phyloP scores from a whole-genome alignment of 2,888 invertebrate species.

The Horisme vitalbata region DNA sequence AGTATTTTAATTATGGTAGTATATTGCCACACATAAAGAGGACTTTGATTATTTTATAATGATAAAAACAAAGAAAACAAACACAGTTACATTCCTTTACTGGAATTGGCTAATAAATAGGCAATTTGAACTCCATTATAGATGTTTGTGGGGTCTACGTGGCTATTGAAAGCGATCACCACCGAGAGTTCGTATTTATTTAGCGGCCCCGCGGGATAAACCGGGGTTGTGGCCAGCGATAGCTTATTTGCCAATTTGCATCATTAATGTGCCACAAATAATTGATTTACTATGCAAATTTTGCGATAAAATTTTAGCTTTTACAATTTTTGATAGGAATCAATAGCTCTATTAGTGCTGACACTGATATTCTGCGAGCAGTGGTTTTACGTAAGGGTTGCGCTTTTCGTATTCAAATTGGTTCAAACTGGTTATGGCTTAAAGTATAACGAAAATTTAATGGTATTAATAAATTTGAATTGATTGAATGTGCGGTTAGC shows the following conservation, averaged over 20 bases:
- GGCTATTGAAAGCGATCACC: constrained; percentile 57
- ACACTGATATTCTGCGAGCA: constrained; percentile 25
- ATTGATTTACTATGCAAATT: constrained; percentile 72
- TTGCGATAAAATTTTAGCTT: constrained; percentile 48
- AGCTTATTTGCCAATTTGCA: constrained; percentile 77
- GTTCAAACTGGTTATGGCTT: constrained; percentile 18
- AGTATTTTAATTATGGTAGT: too few species aligned
- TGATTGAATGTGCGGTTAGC: too few species aligned
- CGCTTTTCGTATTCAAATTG: constrained; percentile 23
- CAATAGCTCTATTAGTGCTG: constrained; percentile 32
- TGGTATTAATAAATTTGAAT: too few species aligned
- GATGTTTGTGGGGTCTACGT: constrained; percentile 45
- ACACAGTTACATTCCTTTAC: too few species aligned
- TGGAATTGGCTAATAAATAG: constrained; percentile 11
- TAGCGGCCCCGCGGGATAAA: constrained; percentile 57
- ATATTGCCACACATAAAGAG: too few species aligned
- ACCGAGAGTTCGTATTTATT: constrained; percentile 59
- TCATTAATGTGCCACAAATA: constrained; percentile 66
- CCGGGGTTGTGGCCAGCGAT: constrained; percentile 55
- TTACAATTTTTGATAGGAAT: constrained; percentile 28
- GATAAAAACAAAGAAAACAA: too few species aligned
- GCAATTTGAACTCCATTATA: constrained; percentile 30
- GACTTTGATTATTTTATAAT: too few species aligned
- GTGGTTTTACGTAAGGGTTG: constrained; percentile 29
- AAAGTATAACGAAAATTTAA: too few species aligned